Conservation (phyloP, 2,113 vertebrate genomes). For the Saimiri boliviensis region DNA sequence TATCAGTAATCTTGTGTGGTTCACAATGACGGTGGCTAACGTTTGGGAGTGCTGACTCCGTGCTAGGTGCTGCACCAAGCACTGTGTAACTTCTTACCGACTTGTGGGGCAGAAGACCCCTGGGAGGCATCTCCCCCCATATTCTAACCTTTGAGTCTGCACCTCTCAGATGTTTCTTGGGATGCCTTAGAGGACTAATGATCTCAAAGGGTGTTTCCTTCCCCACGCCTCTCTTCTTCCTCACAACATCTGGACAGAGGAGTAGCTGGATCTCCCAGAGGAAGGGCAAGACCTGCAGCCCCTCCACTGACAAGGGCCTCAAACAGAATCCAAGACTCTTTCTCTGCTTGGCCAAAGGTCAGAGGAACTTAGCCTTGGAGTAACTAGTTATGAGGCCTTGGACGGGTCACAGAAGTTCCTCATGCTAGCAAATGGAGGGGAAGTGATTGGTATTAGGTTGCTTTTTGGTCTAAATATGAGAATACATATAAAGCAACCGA, state of each 20-base stretch:
- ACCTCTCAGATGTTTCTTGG: not conserved
- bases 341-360: not conserved
- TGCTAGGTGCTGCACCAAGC: too few relatives aligned
- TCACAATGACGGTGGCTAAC: fast-evolving
- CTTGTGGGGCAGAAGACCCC: not conserved
- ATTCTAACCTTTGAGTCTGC: not conserved
- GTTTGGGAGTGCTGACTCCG: fast-evolving
- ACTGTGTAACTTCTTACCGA: fast-evolving
- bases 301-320: not conserved
- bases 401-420: not conserved
- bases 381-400: not conserved
- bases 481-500: not conserved
- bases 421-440: not conserved
- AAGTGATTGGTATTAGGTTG: not conserved
- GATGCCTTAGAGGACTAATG: not conserved
- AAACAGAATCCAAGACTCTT: not conserved
- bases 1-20: not conserved
- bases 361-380: not conserved
- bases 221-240: not conserved
- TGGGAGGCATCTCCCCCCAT: not conserved
- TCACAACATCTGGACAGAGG: not conserved
- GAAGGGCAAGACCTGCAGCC: not conserved
- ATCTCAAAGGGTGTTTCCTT: not conserved
- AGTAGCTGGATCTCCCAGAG: not conserved
- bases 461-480: not conserved